phyloP scores from a whole-genome alignment of 2,113 vertebrate genomes.

The Isurus oxyrinchus region DNA sequence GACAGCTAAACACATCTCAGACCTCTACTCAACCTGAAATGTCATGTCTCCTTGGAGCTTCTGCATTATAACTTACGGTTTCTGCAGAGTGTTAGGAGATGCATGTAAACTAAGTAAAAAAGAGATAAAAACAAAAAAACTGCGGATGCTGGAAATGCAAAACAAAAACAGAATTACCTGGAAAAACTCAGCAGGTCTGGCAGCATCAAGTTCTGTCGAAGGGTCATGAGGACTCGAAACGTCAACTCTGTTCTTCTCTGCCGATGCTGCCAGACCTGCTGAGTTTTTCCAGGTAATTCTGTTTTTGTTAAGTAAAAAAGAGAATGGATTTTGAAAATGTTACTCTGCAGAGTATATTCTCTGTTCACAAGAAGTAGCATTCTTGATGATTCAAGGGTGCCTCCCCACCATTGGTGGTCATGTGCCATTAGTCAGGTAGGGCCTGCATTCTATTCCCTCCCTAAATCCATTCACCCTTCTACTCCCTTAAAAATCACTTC shows the following conservation, averaged over 20 bases:
- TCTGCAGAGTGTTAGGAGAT: neutral
- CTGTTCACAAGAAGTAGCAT: neutral
- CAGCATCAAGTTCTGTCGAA: too few relatives aligned
- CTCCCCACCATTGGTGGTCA: neutral
- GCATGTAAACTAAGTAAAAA: neutral
- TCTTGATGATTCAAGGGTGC: neutral
- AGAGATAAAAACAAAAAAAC: too few relatives aligned
- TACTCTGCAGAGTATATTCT: neutral
- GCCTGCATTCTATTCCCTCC: neutral
- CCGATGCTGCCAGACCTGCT: too few relatives aligned
- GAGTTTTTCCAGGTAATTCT: too few relatives aligned
- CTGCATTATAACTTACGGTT: neutral
- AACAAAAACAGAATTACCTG: too few relatives aligned
- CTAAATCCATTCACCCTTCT: neutral
- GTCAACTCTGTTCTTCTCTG: too few relatives aligned
- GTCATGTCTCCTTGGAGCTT: neutral
- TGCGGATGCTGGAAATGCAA: too few relatives aligned
- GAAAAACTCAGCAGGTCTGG: too few relatives aligned
- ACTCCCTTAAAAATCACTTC: neutral
- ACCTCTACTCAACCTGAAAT: neutral
- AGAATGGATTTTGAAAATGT: neutral
- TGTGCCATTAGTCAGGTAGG: neutral
- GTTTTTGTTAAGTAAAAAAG: neutral
- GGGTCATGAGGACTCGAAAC: too few relatives aligned
- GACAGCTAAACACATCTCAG: neutral